Conservation (phyloP, 2,113 vertebrate genomes). For the Centrocercus urophasianus region DNA sequence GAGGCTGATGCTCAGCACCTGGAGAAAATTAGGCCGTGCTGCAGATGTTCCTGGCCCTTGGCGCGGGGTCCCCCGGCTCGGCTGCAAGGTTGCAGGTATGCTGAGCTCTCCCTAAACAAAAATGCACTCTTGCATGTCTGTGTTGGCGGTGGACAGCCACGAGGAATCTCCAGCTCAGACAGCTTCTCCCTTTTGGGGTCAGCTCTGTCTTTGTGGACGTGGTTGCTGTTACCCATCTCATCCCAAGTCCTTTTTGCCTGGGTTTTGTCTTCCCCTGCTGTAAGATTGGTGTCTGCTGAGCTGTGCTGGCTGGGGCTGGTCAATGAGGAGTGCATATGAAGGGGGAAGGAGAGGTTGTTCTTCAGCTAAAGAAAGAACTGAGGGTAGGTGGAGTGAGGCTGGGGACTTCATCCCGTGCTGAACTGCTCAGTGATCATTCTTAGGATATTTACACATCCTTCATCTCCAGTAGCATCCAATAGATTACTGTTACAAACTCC, state of each 20-base stretch:
- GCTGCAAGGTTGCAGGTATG: neutral
- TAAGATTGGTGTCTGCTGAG: neutral
- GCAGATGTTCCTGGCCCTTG: neutral
- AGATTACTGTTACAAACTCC: neutral
- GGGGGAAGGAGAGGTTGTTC: neutral
- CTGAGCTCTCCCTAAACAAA: too few species aligned
- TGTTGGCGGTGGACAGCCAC: fast-evolving
- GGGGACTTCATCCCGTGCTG: fast-evolving
- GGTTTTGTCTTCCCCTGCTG: fast-evolving
- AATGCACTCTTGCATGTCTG: neutral
- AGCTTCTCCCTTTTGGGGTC: neutral
- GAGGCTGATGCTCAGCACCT: neutral
- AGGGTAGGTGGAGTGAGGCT: neutral
- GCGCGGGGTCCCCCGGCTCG: neutral
- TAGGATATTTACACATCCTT: neutral
- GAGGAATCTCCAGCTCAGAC: fast-evolving
- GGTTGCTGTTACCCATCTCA: fast-evolving
- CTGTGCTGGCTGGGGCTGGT: neutral
- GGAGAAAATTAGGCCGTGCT: neutral
- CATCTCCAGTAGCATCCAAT: neutral
- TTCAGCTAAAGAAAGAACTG: neutral
- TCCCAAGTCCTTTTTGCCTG: neutral
- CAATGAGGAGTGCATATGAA: fast-evolving
- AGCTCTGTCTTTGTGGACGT: fast-evolving
- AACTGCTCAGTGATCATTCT: neutral